phyloP scores from a whole-genome alignment of 1,140 invertebrate species.

The Drosophila takahashii region DNA sequence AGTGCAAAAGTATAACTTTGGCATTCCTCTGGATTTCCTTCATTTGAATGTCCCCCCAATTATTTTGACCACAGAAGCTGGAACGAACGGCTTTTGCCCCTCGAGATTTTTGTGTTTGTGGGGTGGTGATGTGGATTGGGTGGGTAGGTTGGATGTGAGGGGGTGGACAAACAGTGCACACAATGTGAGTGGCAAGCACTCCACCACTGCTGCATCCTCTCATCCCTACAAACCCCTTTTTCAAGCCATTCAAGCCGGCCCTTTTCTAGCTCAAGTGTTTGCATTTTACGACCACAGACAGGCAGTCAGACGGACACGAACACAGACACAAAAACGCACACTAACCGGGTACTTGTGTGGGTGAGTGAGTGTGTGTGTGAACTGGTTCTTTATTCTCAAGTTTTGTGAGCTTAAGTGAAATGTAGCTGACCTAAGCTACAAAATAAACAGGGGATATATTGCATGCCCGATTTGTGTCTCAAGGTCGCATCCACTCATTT shows the following conservation, averaged over 20 bases:
- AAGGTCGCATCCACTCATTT: constrained; percentile 48
- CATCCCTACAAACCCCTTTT: constrained; percentile 20
- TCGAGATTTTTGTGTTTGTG: constrained; percentile 18
- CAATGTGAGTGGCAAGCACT: constrained; percentile 42
- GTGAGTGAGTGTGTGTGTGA: constrained; percentile 40
- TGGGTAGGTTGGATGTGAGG: not conserved
- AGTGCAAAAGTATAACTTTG: not conserved
- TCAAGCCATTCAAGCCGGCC: constrained; percentile 57
- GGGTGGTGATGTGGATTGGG: not conserved
- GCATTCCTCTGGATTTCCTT: constrained; percentile 25
- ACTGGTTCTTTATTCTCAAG: constrained; percentile 35
- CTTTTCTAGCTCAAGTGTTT: constrained; percentile 76
- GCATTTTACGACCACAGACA: constrained; percentile 75
- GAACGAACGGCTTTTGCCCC: constrained; percentile 10
- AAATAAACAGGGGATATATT: constrained; percentile 50
- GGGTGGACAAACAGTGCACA: constrained; percentile 41
- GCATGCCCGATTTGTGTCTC: constrained; percentile 21
- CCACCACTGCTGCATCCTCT: constrained; percentile 1
- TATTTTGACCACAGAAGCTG: constrained; percentile 44
- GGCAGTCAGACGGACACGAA: constrained; percentile 11
- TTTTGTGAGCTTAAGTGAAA: constrained; percentile 72
- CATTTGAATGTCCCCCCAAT: constrained; percentile 44
- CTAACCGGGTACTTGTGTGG: not conserved
- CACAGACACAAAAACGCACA: constrained; percentile 10
- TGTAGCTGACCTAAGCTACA: constrained; percentile 78